Percentiles rank a stretch among this genome's conserved stretches.
phyloP scores from a whole-genome alignment of 2,888 invertebrate genomes.

The Andrena marginata region DNA sequence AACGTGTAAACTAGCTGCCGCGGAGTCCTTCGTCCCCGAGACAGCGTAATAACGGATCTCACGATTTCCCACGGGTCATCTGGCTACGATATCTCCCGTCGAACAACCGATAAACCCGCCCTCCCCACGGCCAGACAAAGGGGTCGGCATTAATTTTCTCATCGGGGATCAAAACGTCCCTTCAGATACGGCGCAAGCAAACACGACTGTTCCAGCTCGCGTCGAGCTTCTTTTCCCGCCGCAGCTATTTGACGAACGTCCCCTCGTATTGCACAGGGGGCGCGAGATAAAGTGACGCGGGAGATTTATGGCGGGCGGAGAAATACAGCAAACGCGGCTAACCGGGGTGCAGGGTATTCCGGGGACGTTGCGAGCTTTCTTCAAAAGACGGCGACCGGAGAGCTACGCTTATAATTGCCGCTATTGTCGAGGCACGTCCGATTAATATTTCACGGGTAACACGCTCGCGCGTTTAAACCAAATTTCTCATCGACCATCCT shows the following conservation, averaged over 20 bases:
- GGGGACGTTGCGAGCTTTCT: too few species aligned
- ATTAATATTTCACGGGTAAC: too few species aligned
- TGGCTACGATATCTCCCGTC: constrained; percentile 52
- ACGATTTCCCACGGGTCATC: constrained; percentile 67
- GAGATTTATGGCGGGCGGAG: constrained; percentile 32
- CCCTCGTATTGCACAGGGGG: not conserved
- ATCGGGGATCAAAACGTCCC: constrained; percentile 31
- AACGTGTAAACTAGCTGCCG: constrained; percentile 69
- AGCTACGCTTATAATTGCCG: too few species aligned
- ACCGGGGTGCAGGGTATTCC: not conserved
- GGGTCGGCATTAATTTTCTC: constrained; percentile 35
- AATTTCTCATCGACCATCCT: too few species aligned
- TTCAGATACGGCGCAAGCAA: not conserved
- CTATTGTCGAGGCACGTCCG: too few species aligned
- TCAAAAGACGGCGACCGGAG: too few species aligned
- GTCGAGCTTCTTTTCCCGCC: not conserved
- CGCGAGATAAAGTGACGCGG: constrained; percentile 26
- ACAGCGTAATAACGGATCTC: constrained; percentile 69
- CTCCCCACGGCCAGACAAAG: constrained; percentile 20
- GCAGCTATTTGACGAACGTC: constrained; percentile 10
- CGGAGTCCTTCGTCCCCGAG: constrained; percentile 50
- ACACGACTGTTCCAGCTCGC: not conserved
- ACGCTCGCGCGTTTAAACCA: too few species aligned
- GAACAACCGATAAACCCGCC: constrained; percentile 48
- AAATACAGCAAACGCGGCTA: not conserved